phyloP scores from a whole-genome alignment of 2,113 vertebrate species.

The Tragelaphus imberbis region DNA sequence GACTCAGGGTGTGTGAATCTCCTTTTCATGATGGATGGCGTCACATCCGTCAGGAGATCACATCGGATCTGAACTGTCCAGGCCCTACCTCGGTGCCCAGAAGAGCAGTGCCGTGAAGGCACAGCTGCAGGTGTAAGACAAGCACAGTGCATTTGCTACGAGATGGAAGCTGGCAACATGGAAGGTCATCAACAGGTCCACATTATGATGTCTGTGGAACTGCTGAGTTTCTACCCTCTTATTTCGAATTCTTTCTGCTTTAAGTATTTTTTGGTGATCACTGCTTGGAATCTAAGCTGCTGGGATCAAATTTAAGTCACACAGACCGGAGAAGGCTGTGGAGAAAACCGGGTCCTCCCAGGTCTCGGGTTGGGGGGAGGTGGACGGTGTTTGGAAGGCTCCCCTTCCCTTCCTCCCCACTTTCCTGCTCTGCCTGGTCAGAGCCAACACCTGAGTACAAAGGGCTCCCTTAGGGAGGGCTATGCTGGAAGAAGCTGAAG shows the following conservation, averaged over 20 bases:
- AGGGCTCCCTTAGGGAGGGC: neutral
- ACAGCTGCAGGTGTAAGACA: neutral
- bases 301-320: neutral
- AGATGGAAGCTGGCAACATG: neutral
- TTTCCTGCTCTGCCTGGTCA: neutral
- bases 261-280: neutral
- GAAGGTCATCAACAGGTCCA: neutral
- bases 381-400: neutral
- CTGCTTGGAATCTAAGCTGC: neutral
- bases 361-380: neutral
- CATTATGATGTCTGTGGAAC: neutral
- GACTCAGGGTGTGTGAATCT: neutral
- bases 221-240: neutral
- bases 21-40: neutral
- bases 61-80: neutral
- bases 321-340: neutral
- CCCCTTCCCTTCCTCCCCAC: neutral
- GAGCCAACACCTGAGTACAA: neutral
- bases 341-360: neutral
- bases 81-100: neutral
- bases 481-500: neutral
- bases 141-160: neutral
- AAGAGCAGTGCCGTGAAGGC: neutral
- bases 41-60: neutral
- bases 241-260: conserved; percentile 20